Conservation (phyloP, 2,797 vertebrate genomes). For the Hozukius guyotensis region DNA sequence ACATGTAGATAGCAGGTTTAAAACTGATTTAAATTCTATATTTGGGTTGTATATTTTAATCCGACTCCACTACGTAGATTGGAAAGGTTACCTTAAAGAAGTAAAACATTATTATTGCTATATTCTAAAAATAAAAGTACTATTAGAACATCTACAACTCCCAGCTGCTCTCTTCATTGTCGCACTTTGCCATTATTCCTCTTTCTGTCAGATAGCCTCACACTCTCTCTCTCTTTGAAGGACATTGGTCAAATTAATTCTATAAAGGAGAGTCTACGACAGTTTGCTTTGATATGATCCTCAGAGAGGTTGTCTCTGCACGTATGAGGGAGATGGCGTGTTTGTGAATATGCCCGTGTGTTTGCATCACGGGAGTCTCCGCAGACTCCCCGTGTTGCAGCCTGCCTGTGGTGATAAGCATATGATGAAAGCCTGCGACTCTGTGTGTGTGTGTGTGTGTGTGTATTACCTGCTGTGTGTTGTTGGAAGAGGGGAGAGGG, state of each 20-base stretch:
- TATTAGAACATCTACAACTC: neutral
- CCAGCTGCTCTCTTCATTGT: neutral
- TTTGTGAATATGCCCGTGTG: slow-evolving; percentile 5
- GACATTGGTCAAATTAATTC: slow-evolving; percentile 52
- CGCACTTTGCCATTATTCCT: neutral
- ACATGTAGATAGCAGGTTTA: neutral
- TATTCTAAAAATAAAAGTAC: neutral
- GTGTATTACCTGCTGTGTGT: slow-evolving; percentile 73
- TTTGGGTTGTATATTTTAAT: neutral
- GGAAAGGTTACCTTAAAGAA: neutral
- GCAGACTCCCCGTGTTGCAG: slow-evolving; percentile 37
- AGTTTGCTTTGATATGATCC: slow-evolving; percentile 51
- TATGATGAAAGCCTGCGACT: slow-evolving; percentile 53
- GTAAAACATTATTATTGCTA: neutral
- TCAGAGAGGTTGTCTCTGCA: slow-evolving; percentile 40
- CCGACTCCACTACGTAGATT: neutral
- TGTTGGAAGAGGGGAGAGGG: slow-evolving; percentile 87
- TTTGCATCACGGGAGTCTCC: slow-evolving; percentile 28
- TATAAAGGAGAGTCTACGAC: slow-evolving; percentile 30
- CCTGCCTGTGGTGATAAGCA: slow-evolving; percentile 65
- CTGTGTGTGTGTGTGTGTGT: neutral
- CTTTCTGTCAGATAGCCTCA: neutral
- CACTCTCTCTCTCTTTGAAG: slow-evolving; percentile 29
- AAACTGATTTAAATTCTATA: neutral
- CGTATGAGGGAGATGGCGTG: neutral